These are phyloP conservation scores for Drosophila percnosoma DNA, from an alignment of 2,888 invertebrate genomes.

Conservation along the genomic window DNA sequence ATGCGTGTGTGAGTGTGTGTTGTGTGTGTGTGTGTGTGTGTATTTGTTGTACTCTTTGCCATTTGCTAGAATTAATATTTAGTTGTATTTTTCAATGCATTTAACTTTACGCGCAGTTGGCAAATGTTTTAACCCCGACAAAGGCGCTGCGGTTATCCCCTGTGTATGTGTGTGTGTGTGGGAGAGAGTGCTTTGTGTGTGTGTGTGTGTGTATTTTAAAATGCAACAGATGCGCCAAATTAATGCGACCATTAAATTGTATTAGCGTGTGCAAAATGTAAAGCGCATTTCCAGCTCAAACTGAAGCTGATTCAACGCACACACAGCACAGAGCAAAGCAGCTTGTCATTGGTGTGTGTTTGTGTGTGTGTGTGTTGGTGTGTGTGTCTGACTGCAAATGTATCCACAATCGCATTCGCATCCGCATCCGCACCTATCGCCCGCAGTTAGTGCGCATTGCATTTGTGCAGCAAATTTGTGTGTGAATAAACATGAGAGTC, in stretches of 20 bases:
- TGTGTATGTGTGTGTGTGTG: slow-evolving; percentile 19
- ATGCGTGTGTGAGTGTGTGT: background rate
- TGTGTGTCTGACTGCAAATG: slow-evolving; percentile 46
- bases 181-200: slow-evolving; percentile 7
- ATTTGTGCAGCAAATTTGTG: slow-evolving; percentile 73
- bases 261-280: slow-evolving; percentile 75
- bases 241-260: slow-evolving; percentile 80
- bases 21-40: background rate
- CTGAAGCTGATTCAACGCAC: slow-evolving; percentile 20
- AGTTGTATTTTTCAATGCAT: slow-evolving; percentile 64
- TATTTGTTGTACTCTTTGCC: slow-evolving; percentile 30
- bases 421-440: slow-evolving; percentile 46
- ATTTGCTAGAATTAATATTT: slow-evolving; percentile 70
- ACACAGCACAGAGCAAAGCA: slow-evolving; percentile 12
- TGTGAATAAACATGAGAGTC: slow-evolving; percentile 78
- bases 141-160: slow-evolving; percentile 54
- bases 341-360: slow-evolving; percentile 33
- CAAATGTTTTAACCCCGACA: slow-evolving; percentile 53
- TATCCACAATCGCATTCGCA: slow-evolving; percentile 27
- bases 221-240: slow-evolving; percentile 81
- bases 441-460: slow-evolving; percentile 66
- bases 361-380: background rate
- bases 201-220: slow-evolving; percentile 62
- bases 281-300: slow-evolving; percentile 64
- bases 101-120: slow-evolving; percentile 72